Evolutionary conservation across 2,113 vertebrate species (phyloP).

Genomic region (Riparia riparia): DNA sequence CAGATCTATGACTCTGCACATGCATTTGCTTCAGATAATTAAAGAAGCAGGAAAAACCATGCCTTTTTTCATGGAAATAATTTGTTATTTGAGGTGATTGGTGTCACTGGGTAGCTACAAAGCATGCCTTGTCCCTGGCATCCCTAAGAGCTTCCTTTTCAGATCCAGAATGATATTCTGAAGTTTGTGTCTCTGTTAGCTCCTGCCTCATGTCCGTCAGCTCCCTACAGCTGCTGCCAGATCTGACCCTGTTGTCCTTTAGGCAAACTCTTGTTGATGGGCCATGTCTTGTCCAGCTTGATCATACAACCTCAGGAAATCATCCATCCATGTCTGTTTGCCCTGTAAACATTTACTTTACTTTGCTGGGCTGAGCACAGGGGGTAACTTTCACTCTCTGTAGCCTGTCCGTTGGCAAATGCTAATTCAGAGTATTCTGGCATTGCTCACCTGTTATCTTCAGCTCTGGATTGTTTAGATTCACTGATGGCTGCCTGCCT

Average conservation of each 20-base stretch:
- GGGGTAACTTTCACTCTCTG: neutral
- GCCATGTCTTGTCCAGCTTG: neutral
- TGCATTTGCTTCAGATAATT: neutral
- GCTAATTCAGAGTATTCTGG: neutral
- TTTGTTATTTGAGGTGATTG: neutral
- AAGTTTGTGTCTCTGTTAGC: neutral
- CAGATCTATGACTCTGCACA: neutral
- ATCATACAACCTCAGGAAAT: neutral
- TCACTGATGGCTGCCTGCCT: neutral
- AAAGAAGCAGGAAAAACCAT: neutral
- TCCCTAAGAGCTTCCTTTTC: neutral
- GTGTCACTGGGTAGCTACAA: neutral
- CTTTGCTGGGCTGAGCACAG: neutral
- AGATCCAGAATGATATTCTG: neutral
- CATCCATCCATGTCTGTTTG: neutral
- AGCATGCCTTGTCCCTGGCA: fast-evolving
- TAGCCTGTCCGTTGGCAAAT: neutral
- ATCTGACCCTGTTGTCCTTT: neutral
- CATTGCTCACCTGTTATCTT: neutral
- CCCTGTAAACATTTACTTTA: neutral
- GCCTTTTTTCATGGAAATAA: neutral
- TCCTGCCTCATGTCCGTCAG: neutral
- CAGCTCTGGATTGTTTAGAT: neutral
- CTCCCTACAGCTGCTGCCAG: neutral
- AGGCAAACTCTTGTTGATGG: neutral